Evolutionary conservation across 2,113 vertebrate genomes (phyloP), one percentile per base, ranked within the genome.

Genomic region (Stictonetta naevosa): DNA sequence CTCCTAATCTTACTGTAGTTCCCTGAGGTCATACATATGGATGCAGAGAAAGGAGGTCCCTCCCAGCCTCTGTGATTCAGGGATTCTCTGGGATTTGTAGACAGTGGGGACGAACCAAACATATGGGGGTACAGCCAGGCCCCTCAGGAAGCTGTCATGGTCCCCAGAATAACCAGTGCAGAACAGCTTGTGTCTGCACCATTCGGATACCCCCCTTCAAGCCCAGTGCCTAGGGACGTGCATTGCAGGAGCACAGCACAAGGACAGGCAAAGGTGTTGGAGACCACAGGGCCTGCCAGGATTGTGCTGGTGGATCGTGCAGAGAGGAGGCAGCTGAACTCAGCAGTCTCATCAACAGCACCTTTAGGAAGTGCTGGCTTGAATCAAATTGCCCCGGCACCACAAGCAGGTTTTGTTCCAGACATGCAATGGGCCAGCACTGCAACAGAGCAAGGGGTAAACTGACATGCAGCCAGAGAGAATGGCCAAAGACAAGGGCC

Each of bases 211-310:
- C 23, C 26, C 42, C 59, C 34, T 26, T 14, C 6, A 28, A 56
- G 40, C 12, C 17, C 69, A 38, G 21, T 3, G 2, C 50, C 38
- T 31, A 7, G 18, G n/a, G 7, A 5, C 11, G 40, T 46, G 52
- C n/a, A 6, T 28, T 19, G 6, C 28, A 7, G 0, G 5, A 72
- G 68, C 58, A 31, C 1, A 1, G 25, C 28, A 19, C n/a, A 8
- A 53, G 64, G n/a, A 68, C 63, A 11, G 26, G 52, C 34, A 33
- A 9, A 1, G 10, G 55, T 59, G 53, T 16, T 8, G 14, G 68
- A 44, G 58, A 36, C 31, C 5, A 3, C 50, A 21, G n/a, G 83
- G 23, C 13, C 60, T 26, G 13, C 52, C 2, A 3, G 60, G 60
- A 20, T 29, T 18, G 8, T 5, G 11, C 1, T 34, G 67, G n/a